Evolutionary conservation across 2,797 vertebrate genomes (phyloP).

Genomic region (Gymnothorax javanicus): DNA sequence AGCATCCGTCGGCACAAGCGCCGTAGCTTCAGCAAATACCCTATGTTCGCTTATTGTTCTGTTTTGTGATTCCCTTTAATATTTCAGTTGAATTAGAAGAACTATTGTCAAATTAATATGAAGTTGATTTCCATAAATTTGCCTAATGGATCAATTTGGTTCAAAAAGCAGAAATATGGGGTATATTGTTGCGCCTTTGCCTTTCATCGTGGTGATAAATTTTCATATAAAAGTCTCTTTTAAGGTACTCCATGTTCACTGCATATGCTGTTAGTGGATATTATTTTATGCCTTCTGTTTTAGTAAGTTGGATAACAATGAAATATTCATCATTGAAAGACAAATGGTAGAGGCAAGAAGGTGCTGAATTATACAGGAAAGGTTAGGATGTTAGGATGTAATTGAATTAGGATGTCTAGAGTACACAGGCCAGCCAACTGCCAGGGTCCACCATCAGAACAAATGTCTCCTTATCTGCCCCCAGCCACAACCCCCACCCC

Average conservation of each 20-base stretch:
- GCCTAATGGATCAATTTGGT: constrained; percentile 76
- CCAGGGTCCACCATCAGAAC: constrained; percentile 69
- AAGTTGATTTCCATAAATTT: constrained; percentile 78
- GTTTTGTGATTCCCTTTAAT: constrained; percentile 31
- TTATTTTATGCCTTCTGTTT: constrained; percentile 64
- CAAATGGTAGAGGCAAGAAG: constrained; percentile 79
- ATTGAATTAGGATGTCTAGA: constrained; percentile 52
- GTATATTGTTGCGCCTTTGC: constrained; percentile 60
- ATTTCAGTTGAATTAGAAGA: constrained; percentile 27
- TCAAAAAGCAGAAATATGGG: constrained; percentile 27
- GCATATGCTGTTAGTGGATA: constrained; percentile 65
- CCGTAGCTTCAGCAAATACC: background rate
- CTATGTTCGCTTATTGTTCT: constrained; percentile 18
- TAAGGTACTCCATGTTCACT: constrained; percentile 66
- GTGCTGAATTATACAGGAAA: constrained; percentile 80
- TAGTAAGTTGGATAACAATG: constrained; percentile 69
- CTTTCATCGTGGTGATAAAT: constrained; percentile 75
- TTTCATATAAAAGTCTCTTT: constrained; percentile 80
- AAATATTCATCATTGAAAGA: constrained; percentile 76
- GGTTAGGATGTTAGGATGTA: constrained; percentile 80
- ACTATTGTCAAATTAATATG: constrained; percentile 62
- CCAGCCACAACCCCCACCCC: constrained; percentile 43
- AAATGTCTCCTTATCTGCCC: constrained; percentile 67
- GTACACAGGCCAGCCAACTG: constrained; percentile 62
- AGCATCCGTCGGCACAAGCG: background rate